phyloP scores from a whole-genome alignment of 2,113 vertebrate genomes.

The Uria lomvia region DNA sequence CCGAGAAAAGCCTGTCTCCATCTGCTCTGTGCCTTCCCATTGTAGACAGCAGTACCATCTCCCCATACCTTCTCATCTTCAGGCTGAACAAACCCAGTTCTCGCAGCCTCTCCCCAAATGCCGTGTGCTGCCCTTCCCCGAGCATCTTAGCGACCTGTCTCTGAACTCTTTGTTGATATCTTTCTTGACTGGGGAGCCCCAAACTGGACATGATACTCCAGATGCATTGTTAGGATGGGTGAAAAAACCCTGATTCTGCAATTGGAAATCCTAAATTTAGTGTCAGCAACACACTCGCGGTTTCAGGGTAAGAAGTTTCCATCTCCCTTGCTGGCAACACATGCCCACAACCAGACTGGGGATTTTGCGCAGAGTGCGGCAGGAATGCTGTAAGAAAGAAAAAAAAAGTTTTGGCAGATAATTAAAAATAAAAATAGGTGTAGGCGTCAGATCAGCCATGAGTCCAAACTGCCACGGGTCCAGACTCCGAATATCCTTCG shows the following conservation, averaged over 20 bases:
- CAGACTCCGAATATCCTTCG: neutral
- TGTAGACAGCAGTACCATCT: neutral
- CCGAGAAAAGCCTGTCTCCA: neutral
- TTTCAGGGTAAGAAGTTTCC: neutral
- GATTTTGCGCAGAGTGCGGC: neutral
- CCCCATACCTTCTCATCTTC: neutral
- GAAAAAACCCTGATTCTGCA: neutral
- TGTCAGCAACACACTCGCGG: neutral
- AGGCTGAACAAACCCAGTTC: neutral
- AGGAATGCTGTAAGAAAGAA: neutral
- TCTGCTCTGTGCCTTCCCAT: neutral
- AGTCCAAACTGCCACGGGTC: neutral
- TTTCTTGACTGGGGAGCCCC: neutral
- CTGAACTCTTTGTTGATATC: neutral
- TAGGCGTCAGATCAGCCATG: neutral
- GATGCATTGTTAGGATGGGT: neutral
- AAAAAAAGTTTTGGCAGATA: neutral
- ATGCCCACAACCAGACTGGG: neutral
- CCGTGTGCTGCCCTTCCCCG: neutral
- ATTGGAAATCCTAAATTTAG: neutral
- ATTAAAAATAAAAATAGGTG: neutral
- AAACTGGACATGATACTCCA: neutral
- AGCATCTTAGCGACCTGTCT: neutral
- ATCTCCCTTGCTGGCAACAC: neutral
- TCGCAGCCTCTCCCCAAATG: rapidly evolving